Base-by-base conservation (phyloP, 2,888 invertebrate genomes). In the Zygogramma bicolorata region DNA sequence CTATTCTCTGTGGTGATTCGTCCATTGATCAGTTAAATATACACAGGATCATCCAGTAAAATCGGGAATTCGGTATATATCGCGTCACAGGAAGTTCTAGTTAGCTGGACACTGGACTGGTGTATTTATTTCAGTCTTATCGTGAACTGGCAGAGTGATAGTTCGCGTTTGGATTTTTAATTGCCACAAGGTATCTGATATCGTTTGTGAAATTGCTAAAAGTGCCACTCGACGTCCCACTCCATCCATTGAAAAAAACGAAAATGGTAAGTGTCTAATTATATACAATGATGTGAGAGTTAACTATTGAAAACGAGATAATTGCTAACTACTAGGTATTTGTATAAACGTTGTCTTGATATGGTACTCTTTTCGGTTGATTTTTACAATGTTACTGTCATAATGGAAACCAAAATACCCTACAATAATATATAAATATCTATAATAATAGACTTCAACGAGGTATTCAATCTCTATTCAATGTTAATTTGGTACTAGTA, bases 21-120 rank as follows among this genome's bases (percentile, higher is more conserved):
- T 53, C 53, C 53, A 53, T 53, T 53, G 27, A 53, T 53, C 53
- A 53, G 53, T 27, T 53, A 25, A 53, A 53, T 53, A 53, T 53
- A 53, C 25, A 53, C 53, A 27, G 53, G n/a, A n/a, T 27, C 53
- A 3, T 27, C 53, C 8, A 27, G 27, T 25, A 53, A 53, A 53
- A 27, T 53, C 53, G 53, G 53, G 25, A 53, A 25, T 25, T n/a
- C 25, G 10, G 53, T 53, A 25, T 53, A 27, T 27, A 25, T 25
- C 53, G 22, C 6, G 53, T 25, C 25, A 53, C 53, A 53, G 53
- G 53, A 53, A 53, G 27, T 53, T 25, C n/a, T 53, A 25, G 25
- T 53, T 53, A 25, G 27, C 25, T 53, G 53, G 27, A 53, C 53
- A 27, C n/a, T 53, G 53, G 22, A 22, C 25, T 53, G 4, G 53